phyloP scores from a whole-genome alignment of 1,140 invertebrate genomes.

The Drosophila pallidifrons region DNA sequence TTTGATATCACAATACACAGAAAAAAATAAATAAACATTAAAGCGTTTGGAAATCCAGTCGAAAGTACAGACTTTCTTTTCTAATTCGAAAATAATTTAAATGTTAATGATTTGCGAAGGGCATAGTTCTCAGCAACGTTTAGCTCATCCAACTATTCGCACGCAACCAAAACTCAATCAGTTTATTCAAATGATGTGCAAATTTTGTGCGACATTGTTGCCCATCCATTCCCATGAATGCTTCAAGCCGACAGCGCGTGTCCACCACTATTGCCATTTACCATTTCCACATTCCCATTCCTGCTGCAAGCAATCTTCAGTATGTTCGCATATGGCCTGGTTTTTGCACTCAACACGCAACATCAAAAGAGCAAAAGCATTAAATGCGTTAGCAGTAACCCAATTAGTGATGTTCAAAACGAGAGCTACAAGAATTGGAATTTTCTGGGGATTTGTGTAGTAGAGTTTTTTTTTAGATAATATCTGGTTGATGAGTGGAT shows the following conservation, averaged over 20 bases:
- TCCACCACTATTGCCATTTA: neutral
- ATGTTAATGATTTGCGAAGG: conserved; percentile 59
- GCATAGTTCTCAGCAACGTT: conserved; percentile 20
- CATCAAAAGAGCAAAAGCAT: conserved; percentile 52
- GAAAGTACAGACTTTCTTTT: conserved; percentile 17
- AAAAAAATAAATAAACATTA: conserved; percentile 10
- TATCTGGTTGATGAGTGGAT: neutral
- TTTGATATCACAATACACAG: neutral
- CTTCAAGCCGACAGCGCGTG: conserved; percentile 7
- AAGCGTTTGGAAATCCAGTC: conserved; percentile 11
- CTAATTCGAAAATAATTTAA: conserved; percentile 70
- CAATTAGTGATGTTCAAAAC: conserved; percentile 43
- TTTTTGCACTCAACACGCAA: conserved; percentile 43
- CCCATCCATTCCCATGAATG: conserved; percentile 17
- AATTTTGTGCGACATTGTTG: conserved; percentile 69
- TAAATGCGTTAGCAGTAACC: conserved; percentile 46
- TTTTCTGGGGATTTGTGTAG: neutral
- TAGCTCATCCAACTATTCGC: conserved; percentile 45
- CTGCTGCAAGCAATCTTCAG: conserved; percentile 1
- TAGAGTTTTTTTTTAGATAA: neutral
- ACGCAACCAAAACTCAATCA: conserved; percentile 69
- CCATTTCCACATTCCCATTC: conserved; percentile 11
- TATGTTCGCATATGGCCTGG: conserved; percentile 44
- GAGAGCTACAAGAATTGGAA: neutral
- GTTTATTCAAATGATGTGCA: conserved; percentile 82